Evolutionary conservation across 2,888 invertebrate genomes (phyloP), one percentile per base, ranked within the genome.

Genomic region (Coleophora flavipennella): DNA sequence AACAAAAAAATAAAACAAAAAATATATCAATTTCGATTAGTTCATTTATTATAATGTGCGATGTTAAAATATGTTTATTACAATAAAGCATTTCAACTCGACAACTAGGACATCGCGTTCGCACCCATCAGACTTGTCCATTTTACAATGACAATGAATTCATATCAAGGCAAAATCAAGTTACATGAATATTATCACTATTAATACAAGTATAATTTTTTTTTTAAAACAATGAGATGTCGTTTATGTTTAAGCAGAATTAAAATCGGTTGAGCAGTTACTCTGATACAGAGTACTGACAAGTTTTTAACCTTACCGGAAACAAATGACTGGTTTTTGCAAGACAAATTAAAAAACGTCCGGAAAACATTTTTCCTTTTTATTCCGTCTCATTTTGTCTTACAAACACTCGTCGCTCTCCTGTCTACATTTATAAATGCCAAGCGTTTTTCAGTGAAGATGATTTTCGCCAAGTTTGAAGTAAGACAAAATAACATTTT

Each of bases 41-140:
- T n/a, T n/a, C n/a, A 84, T 84, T 84, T 84, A 83, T 81, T 83
- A 76, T 80, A 75, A 81, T 81, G 84, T 84, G 84, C 83, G 83
- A 83, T 84, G 84, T 84, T 84, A 84, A 81, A 83, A 81, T 80
- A 81, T 73, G 71, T 80, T 80, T 78, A 70, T 67, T 66, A 83
- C 73, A 74, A 76, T 79, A 78, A 81, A 84, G 83, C 81, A 79
- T 76, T 72, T 75, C 64, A 73, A 71, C 70, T 65, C 70, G 60
- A 66, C 55, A 59, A 56, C 59, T 57, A 55, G 61, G 65, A 62
- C 66, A 61, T 52, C 51, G 41, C 45, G n/a, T n/a, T 51, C 44
- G 48, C 42, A 59, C 58, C 49, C 14, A n/a, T 31, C 46, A 46
- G 67, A 65, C 70, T 64, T 62, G 63, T 62, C 62, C 67, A 60